Evolutionary conservation across 2,113 vertebrate genomes (phyloP).

Genomic region (Oryzias javanicus): DNA sequence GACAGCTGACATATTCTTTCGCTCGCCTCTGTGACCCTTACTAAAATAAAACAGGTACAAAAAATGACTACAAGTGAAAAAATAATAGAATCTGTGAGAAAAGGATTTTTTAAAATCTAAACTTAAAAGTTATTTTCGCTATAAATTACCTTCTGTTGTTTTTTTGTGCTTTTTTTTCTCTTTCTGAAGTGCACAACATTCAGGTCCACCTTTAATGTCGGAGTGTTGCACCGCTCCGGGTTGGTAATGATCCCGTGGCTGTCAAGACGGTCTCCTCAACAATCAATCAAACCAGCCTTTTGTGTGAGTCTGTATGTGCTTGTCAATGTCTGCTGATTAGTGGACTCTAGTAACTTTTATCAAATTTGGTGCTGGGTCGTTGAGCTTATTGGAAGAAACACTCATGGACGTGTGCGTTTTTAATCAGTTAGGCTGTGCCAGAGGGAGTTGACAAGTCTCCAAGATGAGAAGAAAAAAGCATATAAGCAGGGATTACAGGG

Average conservation of each 20-base stretch:
- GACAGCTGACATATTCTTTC: no score
- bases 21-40: no score
- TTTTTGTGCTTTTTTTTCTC: not conserved
- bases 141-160: not conserved
- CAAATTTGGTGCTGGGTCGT: slow-evolving; percentile 35
- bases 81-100: no score
- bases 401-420: slow-evolving; percentile 54
- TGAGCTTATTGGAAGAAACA: slow-evolving; percentile 40
- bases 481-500: not conserved
- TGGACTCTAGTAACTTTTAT: slow-evolving; percentile 61
- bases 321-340: slow-evolving; percentile 52
- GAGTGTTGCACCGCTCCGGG: slow-evolving; percentile 26
- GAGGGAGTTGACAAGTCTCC: slow-evolving; percentile 14
- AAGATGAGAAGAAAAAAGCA: no score
- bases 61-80: no score
- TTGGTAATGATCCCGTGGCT: slow-evolving; percentile 45
- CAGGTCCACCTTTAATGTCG: slow-evolving; percentile 33
- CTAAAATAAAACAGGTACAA: no score
- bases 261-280: slow-evolving; percentile 49
- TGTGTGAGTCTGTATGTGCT: slow-evolving; percentile 13
- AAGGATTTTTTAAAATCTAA: no score
- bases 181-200: slow-evolving; percentile 2
- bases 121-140: not conserved
- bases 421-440: slow-evolving; percentile 59
- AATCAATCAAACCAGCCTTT: slow-evolving; percentile 60